A percentile compares a stretch with the other conserved stretches of the same genome.
These are phyloP conservation scores for Holothuria glaberrima DNA, from an alignment of 35 echinoderm and acorn worm species.

Conservation along the genomic window DNA sequence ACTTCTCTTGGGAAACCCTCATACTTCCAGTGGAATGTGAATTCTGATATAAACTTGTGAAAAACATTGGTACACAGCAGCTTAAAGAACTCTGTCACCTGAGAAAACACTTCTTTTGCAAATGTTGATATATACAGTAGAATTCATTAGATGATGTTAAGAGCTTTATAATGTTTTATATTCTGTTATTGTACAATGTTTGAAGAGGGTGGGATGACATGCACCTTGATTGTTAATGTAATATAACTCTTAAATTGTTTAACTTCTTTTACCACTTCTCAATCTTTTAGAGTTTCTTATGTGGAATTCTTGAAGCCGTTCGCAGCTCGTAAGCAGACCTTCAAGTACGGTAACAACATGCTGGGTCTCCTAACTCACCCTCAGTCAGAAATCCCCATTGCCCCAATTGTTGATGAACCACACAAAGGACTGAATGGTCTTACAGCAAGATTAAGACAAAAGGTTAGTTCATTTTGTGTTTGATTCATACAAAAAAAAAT, in stretches of 20 bases:
- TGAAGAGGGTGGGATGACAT: too few species aligned
- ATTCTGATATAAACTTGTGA: too few species aligned
- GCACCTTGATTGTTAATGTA: too few species aligned
- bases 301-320: conserved; percentile 94
- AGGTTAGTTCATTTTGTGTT: conserved; percentile 58
- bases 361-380: conserved; percentile 77
- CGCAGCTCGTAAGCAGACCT: conserved; percentile 82
- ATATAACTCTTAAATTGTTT: background rate
- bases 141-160: too few species aligned
- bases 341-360: conserved; percentile 93
- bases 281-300: conserved; percentile 76
- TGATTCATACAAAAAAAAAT: background rate
- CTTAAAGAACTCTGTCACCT: too few species aligned
- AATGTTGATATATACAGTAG: too few species aligned
- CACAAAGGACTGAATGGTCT: conserved; percentile 88
- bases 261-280: background rate
- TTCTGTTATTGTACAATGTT: too few species aligned
- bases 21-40: too few species aligned
- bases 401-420: conserved; percentile 91
- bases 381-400: conserved; percentile 88
- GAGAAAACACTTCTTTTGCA: too few species aligned
- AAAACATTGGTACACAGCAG: too few species aligned
- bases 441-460: conserved; percentile 86
- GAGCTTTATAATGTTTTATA: too few species aligned
- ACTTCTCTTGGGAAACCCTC: too few species aligned